Evolutionary conservation across 2,797 vertebrate genomes (phyloP), one percentile per base, ranked within the genome.

Genomic region (Pseudomugil gertrudae): DNA sequence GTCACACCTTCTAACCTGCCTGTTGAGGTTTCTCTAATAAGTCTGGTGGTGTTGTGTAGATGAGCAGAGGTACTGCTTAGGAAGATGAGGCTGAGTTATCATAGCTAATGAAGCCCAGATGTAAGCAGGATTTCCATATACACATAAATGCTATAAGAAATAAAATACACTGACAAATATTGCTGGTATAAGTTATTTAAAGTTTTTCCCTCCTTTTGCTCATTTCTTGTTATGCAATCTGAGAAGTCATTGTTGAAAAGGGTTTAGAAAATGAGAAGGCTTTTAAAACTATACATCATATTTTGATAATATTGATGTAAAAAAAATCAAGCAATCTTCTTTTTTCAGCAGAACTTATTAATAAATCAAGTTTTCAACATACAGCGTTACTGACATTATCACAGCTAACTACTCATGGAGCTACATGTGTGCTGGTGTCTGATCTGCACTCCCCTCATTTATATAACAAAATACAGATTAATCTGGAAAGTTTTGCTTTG

Each of bases 41-140:
- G 83, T 56, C 63, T 80, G 40, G 52, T 55, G 54, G 53, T 52
- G 23, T 30, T 52, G 62, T 36, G 59, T 33, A 26, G 68, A 68
- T 21, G 72, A 78, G 75, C 17, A 15, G 50, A 2, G 48, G 69
- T 74, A 76, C 69, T 78, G 77, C 62, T 51, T 72, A 83, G 74
- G 72, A 69, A 64, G 75, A 72, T 62, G 65, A 76, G 63, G 73
- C 81, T 85, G 87, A 92, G 72, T 85, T 86, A 84, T 43, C 84
- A 72, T 72, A 52, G 61, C 72, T 87, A 89, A 85, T 85, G 85
- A 90, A 85, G 79, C 81, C 80, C 35, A 74, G 57, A 75, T 45
- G 57, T 30, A 83, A 66, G 71, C 54, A 69, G 75, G 74, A 75
- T 89, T 32, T 9, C 32, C 32, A 6, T 70, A 76, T 78, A 56